These are phyloP conservation scores for Axinella damicornis DNA, from an alignment of 37 sponge, comb jelly and placozoan species.

Conservation along the genomic window DNA sequence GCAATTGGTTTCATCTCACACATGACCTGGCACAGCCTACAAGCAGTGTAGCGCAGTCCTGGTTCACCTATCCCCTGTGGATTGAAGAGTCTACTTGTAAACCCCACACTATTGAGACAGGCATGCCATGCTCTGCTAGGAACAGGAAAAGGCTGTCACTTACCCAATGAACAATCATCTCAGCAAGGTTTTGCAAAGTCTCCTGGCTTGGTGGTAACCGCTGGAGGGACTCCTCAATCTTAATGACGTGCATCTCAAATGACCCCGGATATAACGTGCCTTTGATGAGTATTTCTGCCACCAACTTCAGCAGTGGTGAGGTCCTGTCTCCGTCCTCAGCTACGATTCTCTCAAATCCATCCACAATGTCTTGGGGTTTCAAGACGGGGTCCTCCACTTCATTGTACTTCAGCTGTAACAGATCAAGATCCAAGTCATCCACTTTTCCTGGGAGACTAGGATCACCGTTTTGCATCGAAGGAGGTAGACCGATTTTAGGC, in stretches of 20 bases:
- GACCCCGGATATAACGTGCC: slow-evolving; percentile 13
- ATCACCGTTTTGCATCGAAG: slow-evolving; percentile 14
- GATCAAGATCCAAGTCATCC: neutral
- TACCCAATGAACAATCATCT: slow-evolving; percentile 54
- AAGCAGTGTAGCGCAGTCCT: slow-evolving; percentile 8
- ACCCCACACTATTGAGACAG: too few species aligned
- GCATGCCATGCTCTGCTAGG: too few species aligned
- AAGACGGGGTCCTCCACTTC: neutral
- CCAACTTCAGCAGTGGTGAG: neutral
- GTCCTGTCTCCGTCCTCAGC: neutral
- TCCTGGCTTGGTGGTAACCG: neutral
- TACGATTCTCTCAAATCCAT: slow-evolving; percentile 25
- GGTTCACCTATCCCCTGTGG: slow-evolving; percentile 30
- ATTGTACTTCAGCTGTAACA: neutral
- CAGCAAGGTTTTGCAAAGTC: slow-evolving; percentile 15
- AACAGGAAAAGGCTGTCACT: neutral
- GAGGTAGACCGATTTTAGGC: neutral
- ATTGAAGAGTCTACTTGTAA: too few species aligned
- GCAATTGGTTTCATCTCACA: neutral
- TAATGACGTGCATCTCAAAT: neutral
- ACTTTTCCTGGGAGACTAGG: neutral
- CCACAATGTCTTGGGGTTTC: neutral
- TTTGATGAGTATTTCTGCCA: slow-evolving; percentile 33
- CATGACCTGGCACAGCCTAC: slow-evolving; percentile 22
- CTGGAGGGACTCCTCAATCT: neutral